Conservation (phyloP, 2,113 vertebrate genomes). For the Tauraco erythrolophus region DNA sequence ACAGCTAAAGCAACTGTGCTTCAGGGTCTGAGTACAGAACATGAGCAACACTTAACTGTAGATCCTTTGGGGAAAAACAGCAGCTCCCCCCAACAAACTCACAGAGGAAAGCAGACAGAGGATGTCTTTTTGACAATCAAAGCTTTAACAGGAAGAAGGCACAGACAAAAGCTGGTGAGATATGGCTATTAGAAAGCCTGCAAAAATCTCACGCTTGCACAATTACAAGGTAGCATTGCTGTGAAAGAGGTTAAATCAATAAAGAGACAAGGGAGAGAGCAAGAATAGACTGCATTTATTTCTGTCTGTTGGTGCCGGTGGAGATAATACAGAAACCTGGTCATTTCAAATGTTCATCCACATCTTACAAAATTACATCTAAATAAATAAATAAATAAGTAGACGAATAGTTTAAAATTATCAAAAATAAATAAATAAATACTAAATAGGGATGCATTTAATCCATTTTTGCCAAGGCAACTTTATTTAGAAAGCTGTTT, state of each 20-base stretch:
- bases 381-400: background rate
- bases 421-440: background rate
- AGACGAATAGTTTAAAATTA: background rate
- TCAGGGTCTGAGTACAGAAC: background rate
- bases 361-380: background rate
- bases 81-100: background rate
- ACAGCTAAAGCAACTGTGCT: background rate
- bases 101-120: background rate
- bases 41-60: background rate
- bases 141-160: background rate
- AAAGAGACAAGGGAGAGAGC: background rate
- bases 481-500: constrained; percentile 84
- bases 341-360: constrained; percentile 25
- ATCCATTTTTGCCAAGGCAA: constrained; percentile 75
- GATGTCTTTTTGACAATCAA: background rate
- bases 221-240: background rate
- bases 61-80: background rate
- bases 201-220: constrained; percentile 1
- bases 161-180: background rate
- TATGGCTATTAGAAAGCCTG: background rate
- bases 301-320: background rate
- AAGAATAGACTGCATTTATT: constrained; percentile 14
- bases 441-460: constrained; percentile 48
- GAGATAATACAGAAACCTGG: background rate
- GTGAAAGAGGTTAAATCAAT: constrained; percentile 56